A percentile compares a stretch with the other conserved stretches of the same genome.
phyloP scores from a whole-genome alignment of 2,797 vertebrate species.

The Eulemur coronatus region DNA sequence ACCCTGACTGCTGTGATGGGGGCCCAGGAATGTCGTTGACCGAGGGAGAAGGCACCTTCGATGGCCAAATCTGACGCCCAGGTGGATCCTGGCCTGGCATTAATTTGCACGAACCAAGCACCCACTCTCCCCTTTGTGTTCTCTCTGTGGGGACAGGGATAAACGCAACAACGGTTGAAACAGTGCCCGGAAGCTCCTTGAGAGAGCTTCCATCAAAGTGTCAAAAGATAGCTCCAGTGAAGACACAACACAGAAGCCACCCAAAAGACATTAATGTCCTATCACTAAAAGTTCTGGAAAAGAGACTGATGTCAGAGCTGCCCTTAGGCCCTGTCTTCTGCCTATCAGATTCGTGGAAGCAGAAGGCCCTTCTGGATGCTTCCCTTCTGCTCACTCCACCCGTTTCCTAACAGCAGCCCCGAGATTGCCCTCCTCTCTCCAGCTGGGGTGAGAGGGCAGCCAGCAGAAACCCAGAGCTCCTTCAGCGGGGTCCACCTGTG shows the following conservation, averaged over 20 bases:
- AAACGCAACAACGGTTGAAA: neutral
- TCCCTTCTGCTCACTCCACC: neutral
- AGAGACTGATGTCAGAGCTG: neutral
- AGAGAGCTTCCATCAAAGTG: neutral
- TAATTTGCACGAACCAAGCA: neutral
- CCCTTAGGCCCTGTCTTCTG: neutral
- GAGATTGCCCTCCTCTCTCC: neutral
- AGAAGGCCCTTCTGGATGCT: neutral
- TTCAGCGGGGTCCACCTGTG: rapidly evolving
- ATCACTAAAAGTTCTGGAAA: neutral
- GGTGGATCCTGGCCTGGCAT: neutral
- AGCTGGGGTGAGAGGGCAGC: neutral
- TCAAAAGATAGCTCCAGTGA: neutral
- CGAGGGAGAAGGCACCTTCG: neutral
- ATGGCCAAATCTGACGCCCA: neutral
- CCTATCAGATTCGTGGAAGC: neutral
- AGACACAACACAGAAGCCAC: neutral
- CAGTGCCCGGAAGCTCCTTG: neutral
- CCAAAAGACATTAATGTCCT: neutral
- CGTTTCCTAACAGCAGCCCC: neutral
- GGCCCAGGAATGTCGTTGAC: neutral
- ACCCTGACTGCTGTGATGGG: neutral
- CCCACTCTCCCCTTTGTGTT: neutral
- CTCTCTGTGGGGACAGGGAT: neutral
- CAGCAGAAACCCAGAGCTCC: neutral